Percentiles rank a stretch among this genome's conserved stretches.
Evolutionary conservation across 1,140 invertebrate genomes (phyloP).

Genomic region (Calephelis virginiensis): DNA sequence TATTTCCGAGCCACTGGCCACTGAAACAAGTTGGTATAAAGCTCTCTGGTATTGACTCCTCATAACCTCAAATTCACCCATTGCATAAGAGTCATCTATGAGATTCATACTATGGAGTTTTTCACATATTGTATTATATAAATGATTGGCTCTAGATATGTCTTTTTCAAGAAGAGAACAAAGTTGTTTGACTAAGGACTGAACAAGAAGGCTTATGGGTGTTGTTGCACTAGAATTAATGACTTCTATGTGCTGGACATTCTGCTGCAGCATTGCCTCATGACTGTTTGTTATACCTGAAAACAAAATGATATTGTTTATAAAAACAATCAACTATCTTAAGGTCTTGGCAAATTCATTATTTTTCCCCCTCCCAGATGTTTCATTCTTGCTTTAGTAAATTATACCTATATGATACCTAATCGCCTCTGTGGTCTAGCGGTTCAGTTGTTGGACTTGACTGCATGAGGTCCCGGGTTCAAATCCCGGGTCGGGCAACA

Average conservation of each 20-base stretch:
- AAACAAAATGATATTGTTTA: slow-evolving; percentile 29
- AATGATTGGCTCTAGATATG: slow-evolving; percentile 72
- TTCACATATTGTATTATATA: slow-evolving; percentile 83
- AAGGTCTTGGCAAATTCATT: too few species aligned
- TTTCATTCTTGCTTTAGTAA: too few species aligned
- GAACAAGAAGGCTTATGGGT: slow-evolving; percentile 81
- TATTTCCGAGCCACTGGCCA: slow-evolving; percentile 77
- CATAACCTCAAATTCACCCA: slow-evolving; percentile 83
- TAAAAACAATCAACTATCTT: too few species aligned
- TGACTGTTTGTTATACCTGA: slow-evolving; percentile 50
- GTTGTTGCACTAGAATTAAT: slow-evolving; percentile 64
- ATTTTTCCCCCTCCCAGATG: too few species aligned
- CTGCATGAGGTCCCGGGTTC: too few species aligned
- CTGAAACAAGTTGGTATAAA: slow-evolving; percentile 80
- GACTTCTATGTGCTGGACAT: slow-evolving; percentile 58
- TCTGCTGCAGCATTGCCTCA: slow-evolving; percentile 56
- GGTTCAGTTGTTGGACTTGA: too few species aligned
- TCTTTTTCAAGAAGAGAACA: slow-evolving; percentile 81
- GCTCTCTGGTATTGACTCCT: slow-evolving; percentile 82
- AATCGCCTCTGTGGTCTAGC: too few species aligned
- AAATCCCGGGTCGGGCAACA: too few species aligned
- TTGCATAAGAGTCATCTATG: slow-evolving; percentile 82
- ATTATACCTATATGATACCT: too few species aligned
- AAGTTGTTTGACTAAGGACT: slow-evolving; percentile 82
- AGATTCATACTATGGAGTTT: slow-evolving; percentile 82